Evolutionary conservation across 2,113 vertebrate species (phyloP).

Genomic region (Cyprinus carpio): DNA sequence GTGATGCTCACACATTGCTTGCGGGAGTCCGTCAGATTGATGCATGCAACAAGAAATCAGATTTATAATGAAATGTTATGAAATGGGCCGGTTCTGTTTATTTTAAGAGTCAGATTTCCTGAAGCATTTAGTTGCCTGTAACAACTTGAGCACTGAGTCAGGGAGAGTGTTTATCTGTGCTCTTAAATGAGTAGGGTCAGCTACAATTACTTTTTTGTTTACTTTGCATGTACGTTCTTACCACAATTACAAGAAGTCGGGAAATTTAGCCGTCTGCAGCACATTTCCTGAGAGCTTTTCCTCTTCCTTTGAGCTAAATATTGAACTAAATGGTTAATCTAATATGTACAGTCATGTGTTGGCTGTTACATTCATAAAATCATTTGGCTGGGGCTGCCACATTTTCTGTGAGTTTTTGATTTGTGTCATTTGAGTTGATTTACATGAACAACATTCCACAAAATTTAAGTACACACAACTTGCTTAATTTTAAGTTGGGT

Average conservation of each 20-base stretch:
- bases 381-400: neutral
- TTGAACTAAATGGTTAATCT: slow-evolving; percentile 14
- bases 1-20: neutral
- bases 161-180: slow-evolving; percentile 4
- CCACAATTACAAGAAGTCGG: neutral
- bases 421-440: neutral
- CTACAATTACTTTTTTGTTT: slow-evolving; percentile 14
- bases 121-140: neutral
- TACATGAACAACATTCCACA: neutral
- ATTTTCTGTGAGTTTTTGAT: neutral
- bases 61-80: neutral
- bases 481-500: neutral
- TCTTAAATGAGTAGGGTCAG: slow-evolving; percentile 10
- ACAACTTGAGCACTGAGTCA: neutral
- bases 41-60: neutral
- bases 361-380: neutral
- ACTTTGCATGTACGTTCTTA: neutral
- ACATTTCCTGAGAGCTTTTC: neutral
- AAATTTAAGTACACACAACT: neutral
- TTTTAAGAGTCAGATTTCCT: slow-evolving; percentile 17
- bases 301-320: neutral
- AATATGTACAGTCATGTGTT: slow-evolving; percentile 14
- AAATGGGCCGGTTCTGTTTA: neutral
- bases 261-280: neutral
- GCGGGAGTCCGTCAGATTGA: neutral